These are phyloP conservation scores for Epicampocera succincta DNA, from an alignment of 2,888 invertebrate species.

Conservation along the genomic window DNA sequence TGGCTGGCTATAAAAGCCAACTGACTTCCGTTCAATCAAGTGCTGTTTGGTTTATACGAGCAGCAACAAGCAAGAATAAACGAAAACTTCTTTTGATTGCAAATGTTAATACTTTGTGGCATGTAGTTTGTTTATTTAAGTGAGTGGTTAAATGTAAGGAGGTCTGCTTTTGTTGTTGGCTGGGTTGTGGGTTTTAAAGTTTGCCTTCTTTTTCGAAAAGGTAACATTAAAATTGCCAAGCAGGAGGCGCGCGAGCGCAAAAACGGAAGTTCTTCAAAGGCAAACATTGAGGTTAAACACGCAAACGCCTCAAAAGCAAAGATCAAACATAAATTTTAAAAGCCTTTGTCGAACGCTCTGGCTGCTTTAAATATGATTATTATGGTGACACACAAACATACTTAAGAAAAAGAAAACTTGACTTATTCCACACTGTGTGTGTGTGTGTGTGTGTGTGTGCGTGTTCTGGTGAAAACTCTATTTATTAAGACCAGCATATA, in stretches of 20 bases:
- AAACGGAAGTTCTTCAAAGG: constrained; percentile 64
- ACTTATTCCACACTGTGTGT: not conserved
- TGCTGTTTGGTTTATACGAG: constrained; percentile 42
- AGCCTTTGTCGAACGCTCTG: not conserved
- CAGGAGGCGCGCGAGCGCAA: constrained; percentile 57
- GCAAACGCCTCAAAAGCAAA: constrained; percentile 53
- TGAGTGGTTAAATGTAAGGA: constrained; percentile 22
- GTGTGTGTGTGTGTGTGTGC: constrained; percentile 7
- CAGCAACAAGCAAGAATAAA: constrained; percentile 21
- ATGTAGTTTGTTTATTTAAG: constrained; percentile 23
- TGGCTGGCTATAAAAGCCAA: constrained; percentile 66
- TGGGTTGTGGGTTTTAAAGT: constrained; percentile 17
- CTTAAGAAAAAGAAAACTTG: not conserved
- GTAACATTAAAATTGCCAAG: constrained; percentile 69
- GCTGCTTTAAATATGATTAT: not conserved
- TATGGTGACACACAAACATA: constrained; percentile 34
- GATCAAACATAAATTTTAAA: constrained; percentile 41
- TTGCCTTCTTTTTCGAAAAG: constrained; percentile 14
- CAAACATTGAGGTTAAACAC: constrained; percentile 69
- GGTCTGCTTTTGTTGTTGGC: constrained; percentile 15
- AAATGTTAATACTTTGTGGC: constrained; percentile 58
- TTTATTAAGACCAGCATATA: constrained; percentile 45
- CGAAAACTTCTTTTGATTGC: constrained; percentile 40
- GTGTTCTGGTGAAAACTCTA: constrained; percentile 19
- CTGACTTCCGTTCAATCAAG: constrained; percentile 66